Evolutionary conservation across 2,888 invertebrate species (phyloP), one percentile per base, ranked within the genome.

Genomic region (Sabatieria punctata): DNA sequence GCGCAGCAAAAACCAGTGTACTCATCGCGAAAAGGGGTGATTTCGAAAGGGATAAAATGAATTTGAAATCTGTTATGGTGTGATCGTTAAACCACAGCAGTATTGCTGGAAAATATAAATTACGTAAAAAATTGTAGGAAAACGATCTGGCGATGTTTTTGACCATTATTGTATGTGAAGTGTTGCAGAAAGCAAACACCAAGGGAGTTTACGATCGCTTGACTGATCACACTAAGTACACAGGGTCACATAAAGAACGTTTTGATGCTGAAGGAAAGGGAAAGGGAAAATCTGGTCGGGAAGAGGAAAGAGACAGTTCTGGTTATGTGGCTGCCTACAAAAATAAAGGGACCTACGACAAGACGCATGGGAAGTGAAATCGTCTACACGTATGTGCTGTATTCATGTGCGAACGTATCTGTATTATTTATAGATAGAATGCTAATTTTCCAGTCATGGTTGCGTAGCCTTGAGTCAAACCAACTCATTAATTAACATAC

Each of bases 291-390:
- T 58, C 59, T 15, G 64, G 64, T 1, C 55, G 64, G 6, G 58
- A 52, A 30, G 61, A 64, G 19, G 26, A 44, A 8, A 47, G 40
- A 15, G 55, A 58, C 22, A 52, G 57, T 44, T 55, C 55, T 6
- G 65, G 65, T 39, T 65, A 65, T 46, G 66, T 66, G n/a, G 57
- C 52, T 15, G 56, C 63, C 3, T 65, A 64, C 55, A 66, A 66
- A 51, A 61, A 60, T 52, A 55, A 75, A 35, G 61, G 58, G 48
- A 61, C 61, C 35, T 62, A 62, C 50, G 62, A 62, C 49, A 58
- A 61, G 43, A 48, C 49, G 4, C 61, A 62, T 41, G 56, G 56
- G 8, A 45, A 47, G 24, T 15, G 26, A 18, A 2, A 2, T 6
- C 19, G n/a, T n/a, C n/a, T n/a, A n/a, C n/a, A n/a, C n/a, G 15